Evolutionary conservation across 2,888 invertebrate genomes (phyloP), one percentile per base, ranked within the genome.

Genomic region (Sphaerophoria rueppellii): DNA sequence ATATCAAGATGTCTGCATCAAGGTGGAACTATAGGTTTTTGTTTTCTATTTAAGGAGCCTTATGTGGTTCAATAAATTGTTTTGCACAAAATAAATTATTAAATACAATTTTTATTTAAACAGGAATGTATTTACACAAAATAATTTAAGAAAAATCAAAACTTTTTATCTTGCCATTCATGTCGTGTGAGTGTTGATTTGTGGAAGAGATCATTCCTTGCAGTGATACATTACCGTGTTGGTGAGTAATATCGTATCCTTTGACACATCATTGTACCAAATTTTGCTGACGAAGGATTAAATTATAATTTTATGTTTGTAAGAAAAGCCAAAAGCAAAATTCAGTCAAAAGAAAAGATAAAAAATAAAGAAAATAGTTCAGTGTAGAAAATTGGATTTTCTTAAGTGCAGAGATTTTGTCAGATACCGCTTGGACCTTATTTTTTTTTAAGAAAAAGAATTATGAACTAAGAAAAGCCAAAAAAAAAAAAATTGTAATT

Each of bases 261-360:
- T 40, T 40, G 6, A 69, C 32, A 63, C 63, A 60, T 70, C 69
- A 75, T 50, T 67, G 79, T 69, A 74, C 79, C 70, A 70, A 72
- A 57, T 72, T 24, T 24, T 61, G 67, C 67, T 75, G 75, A 80
- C 67, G 48, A 67, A 72, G 67, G 72, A 77, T 67, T 14, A 54
- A 75, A 43, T 67, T 46, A 48, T 57, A 24, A 24, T 43, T 60
- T 67, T 40, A 54, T 67, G 67, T 67, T 24, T 46, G 46, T 60
- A 79, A 75, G 70, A 55, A 55, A 83, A 75, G 83, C 80, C 71
- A 72, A 69, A 83, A 80, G 83, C 83, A 57, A 75, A 60, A 65
- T 16, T 7, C 16, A 69, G 48, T 24, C n/a, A 73, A 32, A 73
- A 24, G 34, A 11, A 65, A n/a, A 57, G 43, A 43, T 12, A 58